Base-by-base conservation (phyloP, 2,113 vertebrate species). In the Eira barbara region DNA sequence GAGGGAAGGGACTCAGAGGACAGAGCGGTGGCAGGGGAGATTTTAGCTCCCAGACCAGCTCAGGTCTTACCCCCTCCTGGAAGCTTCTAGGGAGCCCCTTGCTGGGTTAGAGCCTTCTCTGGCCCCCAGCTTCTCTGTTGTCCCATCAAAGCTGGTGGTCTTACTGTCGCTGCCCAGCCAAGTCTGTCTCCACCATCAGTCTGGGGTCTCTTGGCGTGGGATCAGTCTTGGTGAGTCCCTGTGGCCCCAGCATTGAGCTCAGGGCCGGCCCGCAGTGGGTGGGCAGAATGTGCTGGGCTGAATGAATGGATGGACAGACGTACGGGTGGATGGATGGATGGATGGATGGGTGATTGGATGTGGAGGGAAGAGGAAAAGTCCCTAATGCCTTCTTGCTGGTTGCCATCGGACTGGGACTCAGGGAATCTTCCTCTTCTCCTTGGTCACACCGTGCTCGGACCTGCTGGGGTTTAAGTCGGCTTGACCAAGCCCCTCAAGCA, bases 401-500 rank as follows among this genome's bases (percentile, higher is more conserved):
- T 29, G 11, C 39, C 81, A 2, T 2, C 0, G 7, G 34, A 42
- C 36, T 15, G 12, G 11, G 34, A 36, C 45, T 29, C 15, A 2
- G 89, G 52, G 65, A 3, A 3, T 23, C 47, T 69, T n/a, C 23
- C 57, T 76, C 18, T 18, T 9, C 59, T 25, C 6, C 4, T 20
- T 0, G 6, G 65, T 15, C 0, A 3, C 0, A 21, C 17, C 76
- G 55, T 6, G 17, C 55, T 21, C 14, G 1, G 4, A 55, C 86
- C 86, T 20, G 27, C 42, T 3, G 45, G 57, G 25, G 25, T 45
- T 42, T 89, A 2, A 36, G 82, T 95, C 47, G 92, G 76, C 95
- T 39, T 81, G 84, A 95, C 96, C 88, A 93, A 27, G 42, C 89
- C 85, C 87, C 91, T 91, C 91, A 97, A 97, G 97, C 85, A 0